These are phyloP conservation scores for Cottoperca gobio DNA, from an alignment of 2,797 vertebrate species.

Conservation along the genomic window DNA sequence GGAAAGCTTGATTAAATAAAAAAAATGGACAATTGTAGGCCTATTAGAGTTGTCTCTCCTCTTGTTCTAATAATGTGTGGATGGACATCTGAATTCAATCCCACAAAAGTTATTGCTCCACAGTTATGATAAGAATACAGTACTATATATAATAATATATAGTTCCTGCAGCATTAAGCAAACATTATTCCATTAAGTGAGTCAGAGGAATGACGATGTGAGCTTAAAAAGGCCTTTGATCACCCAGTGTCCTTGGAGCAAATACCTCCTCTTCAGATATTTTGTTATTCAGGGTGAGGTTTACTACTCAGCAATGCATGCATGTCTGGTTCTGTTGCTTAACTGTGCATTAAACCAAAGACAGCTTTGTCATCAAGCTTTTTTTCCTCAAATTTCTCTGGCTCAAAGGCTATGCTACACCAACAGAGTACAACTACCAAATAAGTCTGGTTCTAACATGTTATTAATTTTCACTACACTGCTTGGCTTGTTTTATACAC, in stretches of 20 bases:
- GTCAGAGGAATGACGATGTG: conserved; percentile 1
- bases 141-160: too few species aligned
- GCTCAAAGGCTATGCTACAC: conserved; percentile 5
- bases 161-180: not conserved
- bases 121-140: not conserved
- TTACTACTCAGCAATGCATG: conserved; percentile 23
- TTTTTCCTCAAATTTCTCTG: not conserved
- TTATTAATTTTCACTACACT: not conserved
- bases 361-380: conserved; percentile 19
- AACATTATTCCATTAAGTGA: conserved; percentile 21
- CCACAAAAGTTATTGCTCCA: not conserved
- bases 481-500: conserved; percentile 2
- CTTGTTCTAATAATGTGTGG: not conserved
- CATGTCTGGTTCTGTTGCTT: conserved; percentile 29
- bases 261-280: conserved; percentile 27
- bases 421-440: not conserved
- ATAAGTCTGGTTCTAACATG: not conserved
- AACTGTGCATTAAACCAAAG: conserved; percentile 9
- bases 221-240: conserved; percentile 21
- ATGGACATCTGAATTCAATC: not conserved
- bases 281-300: conserved; percentile 31
- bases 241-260: conserved; percentile 10
- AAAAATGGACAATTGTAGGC: not conserved
- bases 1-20: not conserved
- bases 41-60: not conserved